These are phyloP conservation scores for Barnardius zonarius DNA, from an alignment of 2,113 vertebrate genomes.

Conservation along the genomic window DNA sequence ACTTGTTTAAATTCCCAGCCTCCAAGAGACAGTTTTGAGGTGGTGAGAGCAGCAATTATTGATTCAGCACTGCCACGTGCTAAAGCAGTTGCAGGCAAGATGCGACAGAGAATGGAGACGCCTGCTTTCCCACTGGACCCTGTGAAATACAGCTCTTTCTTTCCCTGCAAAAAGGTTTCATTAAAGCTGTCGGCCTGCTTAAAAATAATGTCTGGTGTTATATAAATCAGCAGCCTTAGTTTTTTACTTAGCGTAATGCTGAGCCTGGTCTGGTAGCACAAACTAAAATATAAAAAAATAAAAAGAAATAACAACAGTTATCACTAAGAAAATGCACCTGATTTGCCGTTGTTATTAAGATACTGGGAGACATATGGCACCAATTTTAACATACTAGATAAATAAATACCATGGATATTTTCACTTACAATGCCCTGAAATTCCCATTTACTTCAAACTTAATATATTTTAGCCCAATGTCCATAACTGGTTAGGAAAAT, in stretches of 20 bases:
- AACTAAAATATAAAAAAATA: neutral
- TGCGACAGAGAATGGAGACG: neutral
- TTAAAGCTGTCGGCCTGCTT: constrained; percentile 51
- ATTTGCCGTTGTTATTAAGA: neutral
- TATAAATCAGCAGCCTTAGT: constrained; percentile 4
- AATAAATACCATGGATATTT: neutral
- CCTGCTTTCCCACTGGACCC: neutral
- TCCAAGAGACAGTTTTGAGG: neutral
- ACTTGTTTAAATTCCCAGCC: neutral
- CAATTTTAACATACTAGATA: neutral
- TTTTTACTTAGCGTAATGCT: neutral
- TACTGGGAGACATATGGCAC: neutral
- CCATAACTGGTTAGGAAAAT: neutral
- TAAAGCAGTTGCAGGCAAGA: neutral
- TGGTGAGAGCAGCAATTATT: neutral
- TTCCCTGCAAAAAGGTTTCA: constrained; percentile 35
- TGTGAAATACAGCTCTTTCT: neutral
- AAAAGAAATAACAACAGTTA: neutral
- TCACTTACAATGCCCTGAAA: neutral
- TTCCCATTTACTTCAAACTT: neutral
- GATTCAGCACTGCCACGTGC: neutral
- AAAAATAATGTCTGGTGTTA: constrained; percentile 28
- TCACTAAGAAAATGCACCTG: neutral
- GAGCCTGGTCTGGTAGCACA: neutral
- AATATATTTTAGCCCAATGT: neutral